Evolutionary conservation across 2,113 vertebrate genomes (phyloP).

Genomic region (Corythornis madagascariensis): DNA sequence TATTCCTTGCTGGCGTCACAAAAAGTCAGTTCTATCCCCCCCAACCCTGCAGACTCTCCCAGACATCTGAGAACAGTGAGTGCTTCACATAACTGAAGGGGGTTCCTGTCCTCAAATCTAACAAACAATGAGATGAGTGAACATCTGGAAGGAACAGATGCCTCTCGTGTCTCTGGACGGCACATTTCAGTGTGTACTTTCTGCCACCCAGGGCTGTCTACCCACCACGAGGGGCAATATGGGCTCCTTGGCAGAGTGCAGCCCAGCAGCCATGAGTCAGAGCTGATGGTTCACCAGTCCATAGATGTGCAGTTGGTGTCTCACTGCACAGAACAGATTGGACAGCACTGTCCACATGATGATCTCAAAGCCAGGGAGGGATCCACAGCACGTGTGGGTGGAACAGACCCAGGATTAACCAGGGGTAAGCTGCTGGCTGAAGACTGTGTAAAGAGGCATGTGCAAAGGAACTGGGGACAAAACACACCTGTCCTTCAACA

Average conservation of each 20-base stretch:
- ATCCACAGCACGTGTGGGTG: accelerated
- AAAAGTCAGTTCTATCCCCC: not conserved
- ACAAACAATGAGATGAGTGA: not conserved
- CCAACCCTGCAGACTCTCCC: not conserved
- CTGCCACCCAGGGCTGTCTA: conserved; percentile 4
- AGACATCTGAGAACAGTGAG: not conserved
- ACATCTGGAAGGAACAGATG: conserved; percentile 67
- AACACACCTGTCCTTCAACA: not conserved
- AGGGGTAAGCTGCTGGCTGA: not conserved
- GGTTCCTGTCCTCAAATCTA: not conserved
- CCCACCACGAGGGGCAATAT: not conserved
- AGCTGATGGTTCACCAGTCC: not conserved
- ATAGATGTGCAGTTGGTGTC: not conserved
- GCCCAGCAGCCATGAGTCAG: not conserved
- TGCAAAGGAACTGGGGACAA: not conserved
- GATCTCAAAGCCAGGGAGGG: not conserved
- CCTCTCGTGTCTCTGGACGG: not conserved
- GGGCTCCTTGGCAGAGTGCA: not conserved
- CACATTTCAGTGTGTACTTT: not conserved
- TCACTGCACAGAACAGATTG: not conserved
- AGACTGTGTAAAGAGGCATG: not conserved
- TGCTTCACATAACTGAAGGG: not conserved
- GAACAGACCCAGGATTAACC: not conserved
- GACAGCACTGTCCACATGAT: not conserved
- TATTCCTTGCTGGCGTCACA: not conserved